phyloP scores from a whole-genome alignment of 2,888 invertebrate species.

The Erpobdella octoculata region DNA sequence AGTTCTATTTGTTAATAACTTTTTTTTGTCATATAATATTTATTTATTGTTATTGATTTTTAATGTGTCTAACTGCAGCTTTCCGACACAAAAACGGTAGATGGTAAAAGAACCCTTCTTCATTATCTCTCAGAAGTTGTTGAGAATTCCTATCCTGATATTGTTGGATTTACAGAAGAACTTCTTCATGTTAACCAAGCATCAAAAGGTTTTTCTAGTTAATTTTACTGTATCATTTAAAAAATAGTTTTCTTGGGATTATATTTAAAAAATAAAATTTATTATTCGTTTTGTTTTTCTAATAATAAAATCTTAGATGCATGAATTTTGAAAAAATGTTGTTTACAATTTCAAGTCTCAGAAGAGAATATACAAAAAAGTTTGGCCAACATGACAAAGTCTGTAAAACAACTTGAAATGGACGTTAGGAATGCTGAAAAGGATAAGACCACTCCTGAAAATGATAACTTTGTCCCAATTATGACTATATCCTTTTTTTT shows the following conservation, averaged over 20 bases:
- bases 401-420: constrained; percentile 77
- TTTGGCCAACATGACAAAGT: constrained; percentile 72
- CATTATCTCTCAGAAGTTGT: constrained; percentile 83
- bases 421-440: constrained; percentile 80
- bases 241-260: too few species aligned
- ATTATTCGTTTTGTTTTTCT: neutral
- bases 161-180: constrained; percentile 74
- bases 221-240: neutral
- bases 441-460: constrained; percentile 52
- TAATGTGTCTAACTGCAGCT: constrained; percentile 45
- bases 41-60: neutral
- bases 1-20: neutral
- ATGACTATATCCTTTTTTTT: constrained; percentile 71
- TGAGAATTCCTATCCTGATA: constrained; percentile 79
- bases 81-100: constrained; percentile 67
- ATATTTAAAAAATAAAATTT: too few species aligned
- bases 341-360: constrained; percentile 53
- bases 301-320: neutral
- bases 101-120: constrained; percentile 82
- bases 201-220: constrained; percentile 54
- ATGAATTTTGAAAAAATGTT: neutral
- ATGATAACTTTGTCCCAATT: constrained; percentile 72
- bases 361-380: constrained; percentile 53
- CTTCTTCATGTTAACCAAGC: constrained; percentile 82
- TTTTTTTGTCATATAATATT: neutral